Evolutionary conservation across 2,888 invertebrate genomes (phyloP).

Genomic region (Drosophila anceps): DNA sequence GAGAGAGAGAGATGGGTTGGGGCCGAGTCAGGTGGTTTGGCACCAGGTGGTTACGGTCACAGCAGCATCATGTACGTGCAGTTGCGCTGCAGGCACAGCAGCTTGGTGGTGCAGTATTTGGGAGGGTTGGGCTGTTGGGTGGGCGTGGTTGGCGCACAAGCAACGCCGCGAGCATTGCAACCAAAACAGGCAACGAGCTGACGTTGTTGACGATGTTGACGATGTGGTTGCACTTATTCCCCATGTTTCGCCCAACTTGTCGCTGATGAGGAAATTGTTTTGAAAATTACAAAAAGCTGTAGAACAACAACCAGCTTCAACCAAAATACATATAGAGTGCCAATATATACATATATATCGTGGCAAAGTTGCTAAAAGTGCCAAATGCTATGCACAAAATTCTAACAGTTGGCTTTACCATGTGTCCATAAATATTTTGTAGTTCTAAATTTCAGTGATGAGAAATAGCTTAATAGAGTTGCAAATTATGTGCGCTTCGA

Average conservation of each 20-base stretch:
- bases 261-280: slow-evolving; percentile 78
- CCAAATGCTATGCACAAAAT: background rate
- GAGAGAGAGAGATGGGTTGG: too few relatives aligned
- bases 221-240: slow-evolving; percentile 63
- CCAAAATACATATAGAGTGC: slow-evolving; percentile 1
- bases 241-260: slow-evolving; percentile 22
- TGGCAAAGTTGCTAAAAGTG: slow-evolving; percentile 4
- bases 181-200: slow-evolving; percentile 61
- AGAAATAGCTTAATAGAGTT: background rate
- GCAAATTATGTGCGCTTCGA: background rate
- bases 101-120: background rate
- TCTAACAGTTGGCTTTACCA: background rate
- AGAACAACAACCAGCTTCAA: slow-evolving; percentile 25
- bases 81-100: slow-evolving; percentile 16
- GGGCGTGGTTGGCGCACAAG: slow-evolving; percentile 42
- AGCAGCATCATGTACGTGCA: slow-evolving; percentile 6
- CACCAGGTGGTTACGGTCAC: slow-evolving; percentile 35
- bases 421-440: slow-evolving; percentile 1
- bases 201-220: slow-evolving; percentile 67
- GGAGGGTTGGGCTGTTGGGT: background rate
- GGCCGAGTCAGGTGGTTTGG: slow-evolving; percentile 22
- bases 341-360: background rate
- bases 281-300: slow-evolving; percentile 58
- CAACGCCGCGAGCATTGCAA: slow-evolving; percentile 69
- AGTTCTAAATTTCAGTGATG: background rate